phyloP scores from a whole-genome alignment of 2,797 vertebrate species.

The Oceanodroma leucorhoa region DNA sequence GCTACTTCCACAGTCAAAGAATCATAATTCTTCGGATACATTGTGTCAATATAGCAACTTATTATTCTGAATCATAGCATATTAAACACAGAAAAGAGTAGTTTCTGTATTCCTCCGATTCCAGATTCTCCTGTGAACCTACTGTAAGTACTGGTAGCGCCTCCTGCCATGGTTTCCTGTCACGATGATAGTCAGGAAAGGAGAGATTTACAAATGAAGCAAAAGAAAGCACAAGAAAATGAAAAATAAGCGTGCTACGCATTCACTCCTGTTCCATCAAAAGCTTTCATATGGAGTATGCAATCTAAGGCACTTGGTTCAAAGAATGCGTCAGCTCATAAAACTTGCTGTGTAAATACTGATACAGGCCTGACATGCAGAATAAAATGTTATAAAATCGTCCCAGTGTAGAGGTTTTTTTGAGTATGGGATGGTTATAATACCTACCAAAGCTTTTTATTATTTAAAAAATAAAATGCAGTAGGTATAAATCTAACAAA shows the following conservation, averaged over 20 bases:
- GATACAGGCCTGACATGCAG: not conserved
- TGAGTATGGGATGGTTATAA: not conserved
- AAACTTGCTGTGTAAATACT: not conserved
- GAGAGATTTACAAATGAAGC: not conserved
- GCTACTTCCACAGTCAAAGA: not conserved
- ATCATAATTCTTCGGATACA: not conserved
- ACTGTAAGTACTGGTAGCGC: not conserved
- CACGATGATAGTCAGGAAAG: not conserved
- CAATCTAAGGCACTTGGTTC: not conserved
- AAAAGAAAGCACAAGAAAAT: not conserved
- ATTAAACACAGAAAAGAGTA: not conserved
- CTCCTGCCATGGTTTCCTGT: not conserved
- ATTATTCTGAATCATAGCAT: not conserved
- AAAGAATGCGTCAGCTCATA: not conserved
- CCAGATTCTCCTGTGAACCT: not conserved
- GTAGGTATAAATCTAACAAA: not conserved
- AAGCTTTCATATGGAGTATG: not conserved
- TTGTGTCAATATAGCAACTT: not conserved
- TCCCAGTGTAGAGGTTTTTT: not conserved
- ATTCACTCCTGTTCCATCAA: not conserved
- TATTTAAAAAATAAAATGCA: not conserved
- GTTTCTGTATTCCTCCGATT: not conserved
- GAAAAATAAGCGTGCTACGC: not conserved
- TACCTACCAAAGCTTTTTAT: not conserved
- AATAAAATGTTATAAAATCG: not conserved